Base-by-base conservation (phyloP, 2,888 invertebrate genomes). In the Dysmachus trigonus region DNA sequence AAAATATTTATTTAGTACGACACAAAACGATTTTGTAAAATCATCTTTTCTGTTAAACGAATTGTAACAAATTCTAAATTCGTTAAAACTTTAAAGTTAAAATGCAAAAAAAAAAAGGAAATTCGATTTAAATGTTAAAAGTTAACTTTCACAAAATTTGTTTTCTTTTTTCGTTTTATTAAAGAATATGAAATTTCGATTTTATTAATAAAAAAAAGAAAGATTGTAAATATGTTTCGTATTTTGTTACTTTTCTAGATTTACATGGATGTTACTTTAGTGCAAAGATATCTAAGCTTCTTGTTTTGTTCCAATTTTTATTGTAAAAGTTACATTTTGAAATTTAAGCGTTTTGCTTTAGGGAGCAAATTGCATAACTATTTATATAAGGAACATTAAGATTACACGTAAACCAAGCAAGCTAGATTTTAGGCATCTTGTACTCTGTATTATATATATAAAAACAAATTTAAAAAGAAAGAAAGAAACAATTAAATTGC, bases 371-470 rank as follows among this genome's bases (percentile, higher is more conserved):
- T 62, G 62, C 62, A 27, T 62, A 62, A 62, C 22, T 53, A 53
- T 53, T 27, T 62, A 62, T 62, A 62, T 62, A 62, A 62, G 62
- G 22, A 62, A 62, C 62, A 62, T n/a, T 62, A 62, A 62, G 62
- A 62, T 62, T 62, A 62, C 62, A 22, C 62, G 62, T 62, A 62
- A 62, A 62, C 27, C 22, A 62, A 62, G 62, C 62, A 62, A 62
- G 62, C 27, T 62, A 62, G 62, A 62, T 10, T 27, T 62, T 62
- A 62, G 62, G 35, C 73, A 73, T 33, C 73, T 73, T 73, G 35
- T 73, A 73, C 73, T 33, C 73, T 73, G 73, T 73, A 73, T 73
- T 73, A 73, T 35, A 62, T 35, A 62, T 27, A 31, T 73, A 73
- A 72, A 71, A 72, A 13, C 4, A 72, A 72, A 72, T n/a, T 72